Percentiles rank a stretch among this genome's conserved stretches.
Conservation (phyloP, 2,888 invertebrate species). For the Agriopis leucophaearia region DNA sequence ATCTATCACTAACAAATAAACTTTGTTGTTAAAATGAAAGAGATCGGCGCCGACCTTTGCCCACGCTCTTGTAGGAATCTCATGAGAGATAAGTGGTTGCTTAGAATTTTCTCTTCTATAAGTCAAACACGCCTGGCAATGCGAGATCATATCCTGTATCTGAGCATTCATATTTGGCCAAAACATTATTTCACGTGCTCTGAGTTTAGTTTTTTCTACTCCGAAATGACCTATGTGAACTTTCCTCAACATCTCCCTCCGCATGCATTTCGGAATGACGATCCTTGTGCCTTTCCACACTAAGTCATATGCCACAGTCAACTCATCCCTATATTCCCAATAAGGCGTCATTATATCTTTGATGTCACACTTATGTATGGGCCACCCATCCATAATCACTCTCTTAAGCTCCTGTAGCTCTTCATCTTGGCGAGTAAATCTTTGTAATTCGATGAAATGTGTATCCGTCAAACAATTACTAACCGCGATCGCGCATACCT, state of each 20-base stretch:
- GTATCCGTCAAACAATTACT: conserved; percentile 11
- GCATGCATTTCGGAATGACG: conserved; percentile 34
- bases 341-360: too few species aligned
- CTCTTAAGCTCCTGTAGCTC: too few species aligned
- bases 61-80: not conserved
- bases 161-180: conserved; percentile 44
- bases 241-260: not conserved
- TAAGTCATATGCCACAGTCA: conserved; percentile 32
- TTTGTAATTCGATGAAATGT: too few species aligned
- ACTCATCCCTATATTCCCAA: conserved; percentile 20
- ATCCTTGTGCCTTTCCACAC: conserved; percentile 41
- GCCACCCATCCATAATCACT: too few species aligned
- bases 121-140: conserved; percentile 42
- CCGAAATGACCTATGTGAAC: conserved; percentile 44
- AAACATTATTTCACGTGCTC: conserved; percentile 42
- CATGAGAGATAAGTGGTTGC: not conserved
- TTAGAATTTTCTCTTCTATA: conserved; percentile 15
- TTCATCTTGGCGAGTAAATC: too few species aligned
- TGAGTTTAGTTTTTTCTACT: conserved; percentile 40
- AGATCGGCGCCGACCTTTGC: not conserved
- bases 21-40: not conserved
- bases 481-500: too few species aligned
- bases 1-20: too few species aligned
- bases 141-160: conserved; percentile 34
- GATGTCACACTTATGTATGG: too few species aligned